Conservation (phyloP, 2,888 invertebrate species). For the Sinhomidia bicolor region DNA sequence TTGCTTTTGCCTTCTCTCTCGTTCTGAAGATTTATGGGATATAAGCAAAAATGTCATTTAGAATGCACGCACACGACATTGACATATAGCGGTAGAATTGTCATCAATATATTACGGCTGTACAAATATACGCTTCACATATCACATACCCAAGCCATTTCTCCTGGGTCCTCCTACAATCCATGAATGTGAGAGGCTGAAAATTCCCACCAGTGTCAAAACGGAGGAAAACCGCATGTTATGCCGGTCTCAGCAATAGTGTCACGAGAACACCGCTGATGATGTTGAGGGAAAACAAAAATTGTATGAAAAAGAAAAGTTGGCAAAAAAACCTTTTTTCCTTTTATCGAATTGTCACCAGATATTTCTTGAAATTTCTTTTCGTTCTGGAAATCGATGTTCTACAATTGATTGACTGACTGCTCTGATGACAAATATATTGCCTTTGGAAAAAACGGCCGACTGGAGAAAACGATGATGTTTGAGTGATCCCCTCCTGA, state of each 20-base stretch:
- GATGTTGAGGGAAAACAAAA: background rate
- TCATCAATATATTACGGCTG: too few relatives aligned
- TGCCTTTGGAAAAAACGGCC: too few relatives aligned
- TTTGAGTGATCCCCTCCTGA: too few relatives aligned
- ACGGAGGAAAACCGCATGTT: conserved; percentile 77
- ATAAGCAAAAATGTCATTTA: background rate
- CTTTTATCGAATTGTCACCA: too few relatives aligned
- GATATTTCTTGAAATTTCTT: too few relatives aligned
- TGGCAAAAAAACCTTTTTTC: background rate
- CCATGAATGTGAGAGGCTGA: conserved; percentile 79
- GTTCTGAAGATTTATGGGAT: background rate
- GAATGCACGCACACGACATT: background rate
- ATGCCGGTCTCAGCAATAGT: conserved; percentile 51
- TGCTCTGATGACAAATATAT: background rate
- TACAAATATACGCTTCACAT: too few relatives aligned
- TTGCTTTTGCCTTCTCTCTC: background rate
- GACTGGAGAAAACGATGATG: too few relatives aligned
- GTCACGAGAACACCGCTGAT: conserved; percentile 53
- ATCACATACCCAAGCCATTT: conserved; percentile 71
- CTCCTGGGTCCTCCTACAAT: conserved; percentile 77
- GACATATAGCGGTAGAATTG: background rate
- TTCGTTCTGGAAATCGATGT: too few relatives aligned
- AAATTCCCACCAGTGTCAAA: conserved; percentile 78
- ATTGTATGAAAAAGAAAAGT: too few relatives aligned
- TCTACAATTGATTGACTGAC: too few relatives aligned